phyloP scores from a whole-genome alignment of 2,888 invertebrate genomes.

The Hymenopus coronatus region DNA sequence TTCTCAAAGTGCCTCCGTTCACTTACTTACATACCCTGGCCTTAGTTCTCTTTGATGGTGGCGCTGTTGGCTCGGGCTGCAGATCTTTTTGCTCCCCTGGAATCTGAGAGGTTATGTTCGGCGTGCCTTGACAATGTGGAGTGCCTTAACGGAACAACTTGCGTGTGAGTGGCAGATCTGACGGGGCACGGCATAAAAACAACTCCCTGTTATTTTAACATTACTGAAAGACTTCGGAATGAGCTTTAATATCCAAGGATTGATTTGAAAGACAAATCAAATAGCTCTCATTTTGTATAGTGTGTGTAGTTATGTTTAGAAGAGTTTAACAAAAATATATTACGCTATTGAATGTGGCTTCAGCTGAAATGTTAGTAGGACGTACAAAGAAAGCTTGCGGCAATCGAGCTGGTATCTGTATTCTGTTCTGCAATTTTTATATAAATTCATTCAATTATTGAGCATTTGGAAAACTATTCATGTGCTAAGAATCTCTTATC shows the following conservation, averaged over 20 bases:
- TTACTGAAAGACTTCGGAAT: constrained; percentile 30
- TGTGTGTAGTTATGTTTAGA: constrained; percentile 15
- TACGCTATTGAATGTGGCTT: not conserved
- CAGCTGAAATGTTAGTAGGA: not conserved
- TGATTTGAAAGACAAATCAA: constrained; percentile 17
- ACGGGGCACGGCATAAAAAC: not conserved
- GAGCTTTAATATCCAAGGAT: constrained; percentile 31
- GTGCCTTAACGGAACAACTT: not conserved
- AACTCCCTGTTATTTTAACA: not conserved
- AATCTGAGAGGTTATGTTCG: not conserved
- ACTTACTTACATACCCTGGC: not conserved
- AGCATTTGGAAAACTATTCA: too few species aligned
- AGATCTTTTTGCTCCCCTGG: not conserved
- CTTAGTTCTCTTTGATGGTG: not conserved
- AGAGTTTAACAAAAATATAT: not conserved
- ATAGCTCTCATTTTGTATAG: constrained; percentile 26
- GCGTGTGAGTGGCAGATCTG: not conserved
- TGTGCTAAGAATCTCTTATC: not conserved
- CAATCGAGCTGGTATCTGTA: not conserved
- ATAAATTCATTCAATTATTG: too few species aligned
- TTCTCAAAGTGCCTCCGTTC: not conserved
- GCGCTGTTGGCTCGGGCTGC: not conserved
- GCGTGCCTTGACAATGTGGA: not conserved
- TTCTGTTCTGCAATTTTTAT: not conserved
- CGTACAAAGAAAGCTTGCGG: not conserved